A percentile compares a stretch with the other conserved stretches of the same genome.
These are phyloP conservation scores for Alcedo atthis DNA, from an alignment of 2,797 vertebrate species.

Conservation along the genomic window DNA sequence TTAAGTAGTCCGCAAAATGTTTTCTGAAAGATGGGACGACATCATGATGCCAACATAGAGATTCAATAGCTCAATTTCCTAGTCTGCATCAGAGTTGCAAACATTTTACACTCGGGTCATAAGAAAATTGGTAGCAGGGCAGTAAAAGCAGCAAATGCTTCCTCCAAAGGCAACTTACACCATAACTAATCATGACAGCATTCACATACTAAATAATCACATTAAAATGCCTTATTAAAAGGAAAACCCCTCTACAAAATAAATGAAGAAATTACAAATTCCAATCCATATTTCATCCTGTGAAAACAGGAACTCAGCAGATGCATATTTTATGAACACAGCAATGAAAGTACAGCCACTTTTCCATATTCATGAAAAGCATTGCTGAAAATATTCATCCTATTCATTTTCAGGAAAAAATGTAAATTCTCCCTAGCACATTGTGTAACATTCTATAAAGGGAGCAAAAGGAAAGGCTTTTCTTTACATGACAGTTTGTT, in stretches of 20 bases:
- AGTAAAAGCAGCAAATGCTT: background rate
- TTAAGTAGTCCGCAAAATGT: background rate
- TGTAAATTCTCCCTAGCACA: constrained; percentile 40
- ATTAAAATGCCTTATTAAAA: constrained; percentile 11
- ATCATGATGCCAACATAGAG: background rate
- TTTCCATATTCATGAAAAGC: constrained; percentile 70
- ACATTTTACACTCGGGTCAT: background rate
- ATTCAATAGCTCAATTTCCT: background rate
- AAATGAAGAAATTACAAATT: constrained; percentile 46
- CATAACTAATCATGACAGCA: background rate
- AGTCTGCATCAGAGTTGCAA: background rate
- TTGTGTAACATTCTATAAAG: background rate
- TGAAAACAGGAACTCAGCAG: constrained; percentile 45
- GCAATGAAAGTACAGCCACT: constrained; percentile 56
- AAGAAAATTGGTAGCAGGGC: background rate
- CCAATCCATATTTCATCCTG: constrained; percentile 1
- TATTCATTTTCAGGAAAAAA: constrained; percentile 47
- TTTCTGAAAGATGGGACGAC: background rate
- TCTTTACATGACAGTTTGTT: constrained; percentile 5
- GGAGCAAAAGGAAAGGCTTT: constrained; percentile 11
- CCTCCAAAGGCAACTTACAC: background rate
- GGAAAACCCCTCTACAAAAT: background rate
- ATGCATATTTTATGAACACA: constrained; percentile 65
- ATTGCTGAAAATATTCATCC: constrained; percentile 45
- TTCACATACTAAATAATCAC: constrained; percentile 3